These are phyloP conservation scores for Apeltes quadracus DNA, from an alignment of 2,113 vertebrate species.

Conservation along the genomic window DNA sequence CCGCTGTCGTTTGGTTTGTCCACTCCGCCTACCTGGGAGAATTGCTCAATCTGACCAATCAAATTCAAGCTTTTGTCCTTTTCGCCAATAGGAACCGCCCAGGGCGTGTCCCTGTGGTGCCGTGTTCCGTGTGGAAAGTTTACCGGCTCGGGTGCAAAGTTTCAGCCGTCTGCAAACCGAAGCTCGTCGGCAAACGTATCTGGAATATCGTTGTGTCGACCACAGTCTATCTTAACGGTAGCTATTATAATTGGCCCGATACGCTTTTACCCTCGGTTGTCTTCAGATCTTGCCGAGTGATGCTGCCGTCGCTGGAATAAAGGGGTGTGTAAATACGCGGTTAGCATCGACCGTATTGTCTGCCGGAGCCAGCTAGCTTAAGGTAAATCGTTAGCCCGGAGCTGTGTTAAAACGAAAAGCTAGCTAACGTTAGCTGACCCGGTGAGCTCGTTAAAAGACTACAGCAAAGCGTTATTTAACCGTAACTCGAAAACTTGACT, in stretches of 20 bases:
- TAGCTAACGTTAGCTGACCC: constrained; percentile 28
- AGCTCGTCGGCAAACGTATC: constrained; percentile 51
- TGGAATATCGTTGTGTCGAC: constrained; percentile 30
- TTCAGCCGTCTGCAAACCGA: constrained; percentile 90
- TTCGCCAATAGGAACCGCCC: constrained; percentile 41
- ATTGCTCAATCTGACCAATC: constrained; percentile 41
- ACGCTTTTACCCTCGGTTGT: background rate
- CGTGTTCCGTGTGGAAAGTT: constrained; percentile 95
- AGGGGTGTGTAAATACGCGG: constrained; percentile 3
- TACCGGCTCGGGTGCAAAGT: constrained; percentile 98
- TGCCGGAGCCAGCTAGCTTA: constrained; percentile 50
- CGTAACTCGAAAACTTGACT: constrained; percentile 18
- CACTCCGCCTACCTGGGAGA: constrained; percentile 22
- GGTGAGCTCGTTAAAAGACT: background rate
- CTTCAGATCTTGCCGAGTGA: constrained; percentile 1
- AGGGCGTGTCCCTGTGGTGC: constrained; percentile 34
- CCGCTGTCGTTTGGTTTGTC: constrained; percentile 34
- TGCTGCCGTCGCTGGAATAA: constrained; percentile 15
- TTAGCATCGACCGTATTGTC: constrained; percentile 59
- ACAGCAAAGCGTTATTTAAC: background rate
- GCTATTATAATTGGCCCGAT: background rate
- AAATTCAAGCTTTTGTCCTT: accelerated
- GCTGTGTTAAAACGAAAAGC: constrained; percentile 1
- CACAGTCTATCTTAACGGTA: background rate
- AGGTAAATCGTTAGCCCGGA: constrained; percentile 30